Percentiles rank a stretch among this genome's conserved stretches.
These are phyloP conservation scores for Sminthurides aquaticus DNA, from an alignment of 2,888 invertebrate species.

Conservation along the genomic window DNA sequence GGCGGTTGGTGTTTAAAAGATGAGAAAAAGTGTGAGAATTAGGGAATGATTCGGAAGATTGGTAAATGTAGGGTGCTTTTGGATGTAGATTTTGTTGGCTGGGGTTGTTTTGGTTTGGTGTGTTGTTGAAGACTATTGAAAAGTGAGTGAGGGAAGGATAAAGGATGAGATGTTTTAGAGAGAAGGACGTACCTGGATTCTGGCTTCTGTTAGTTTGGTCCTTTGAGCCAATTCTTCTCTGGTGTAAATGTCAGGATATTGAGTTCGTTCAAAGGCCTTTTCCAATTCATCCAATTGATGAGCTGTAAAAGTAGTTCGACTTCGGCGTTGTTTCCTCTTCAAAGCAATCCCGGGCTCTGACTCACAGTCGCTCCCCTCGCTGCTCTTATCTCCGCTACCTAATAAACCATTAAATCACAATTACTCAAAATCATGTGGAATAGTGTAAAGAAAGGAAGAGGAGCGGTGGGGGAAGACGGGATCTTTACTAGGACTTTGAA, in stretches of 20 bases:
- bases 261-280: conserved; percentile 82
- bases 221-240: conserved; percentile 84
- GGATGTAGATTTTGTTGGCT: neutral
- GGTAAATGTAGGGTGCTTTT: neutral
- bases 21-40: conserved; percentile 3
- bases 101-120: no score
- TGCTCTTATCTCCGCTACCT: conserved; percentile 47
- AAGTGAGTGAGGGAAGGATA: no score
- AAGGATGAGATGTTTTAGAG: no score
- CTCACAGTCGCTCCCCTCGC: conserved; percentile 67
- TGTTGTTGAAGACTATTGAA: no score
- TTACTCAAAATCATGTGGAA: no score
- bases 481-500: no score
- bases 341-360: conserved; percentile 83
- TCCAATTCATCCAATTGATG: conserved; percentile 87
- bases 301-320: conserved; percentile 88
- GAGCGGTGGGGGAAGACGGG: no score
- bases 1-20: no score
- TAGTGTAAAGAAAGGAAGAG: no score
- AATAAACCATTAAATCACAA: conserved; percentile 8
- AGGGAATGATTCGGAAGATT: neutral
- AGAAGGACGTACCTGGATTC: conserved; percentile 66
- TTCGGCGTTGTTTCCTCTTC: conserved; percentile 82
- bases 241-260: conserved; percentile 92
- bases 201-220: conserved; percentile 84